Evolutionary conservation across 2,888 invertebrate genomes (phyloP).

Genomic region (Fragum fragum): DNA sequence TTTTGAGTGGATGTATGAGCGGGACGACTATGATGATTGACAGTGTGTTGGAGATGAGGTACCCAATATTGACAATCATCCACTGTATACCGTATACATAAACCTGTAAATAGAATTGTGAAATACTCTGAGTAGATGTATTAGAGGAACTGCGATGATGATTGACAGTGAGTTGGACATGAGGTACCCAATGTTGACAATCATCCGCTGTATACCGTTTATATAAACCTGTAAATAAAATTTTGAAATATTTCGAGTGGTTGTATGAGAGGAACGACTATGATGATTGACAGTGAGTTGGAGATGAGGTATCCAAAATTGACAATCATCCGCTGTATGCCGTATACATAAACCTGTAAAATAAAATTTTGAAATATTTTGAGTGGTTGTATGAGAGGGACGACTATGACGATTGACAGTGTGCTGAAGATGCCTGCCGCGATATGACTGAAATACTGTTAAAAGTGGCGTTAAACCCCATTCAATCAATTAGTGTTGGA

Average conservation of each 20-base stretch:
- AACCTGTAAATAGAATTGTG: background rate
- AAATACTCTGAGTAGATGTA: too few relatives aligned
- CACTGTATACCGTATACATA: constrained; percentile 64
- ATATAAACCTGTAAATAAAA: constrained; percentile 24
- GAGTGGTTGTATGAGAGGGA: constrained; percentile 83
- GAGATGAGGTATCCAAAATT: constrained; percentile 37
- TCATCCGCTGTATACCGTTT: constrained; percentile 71
- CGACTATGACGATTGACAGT: constrained; percentile 79
- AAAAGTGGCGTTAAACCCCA: too few relatives aligned
- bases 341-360: too few relatives aligned
- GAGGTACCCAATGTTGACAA: constrained; percentile 51
- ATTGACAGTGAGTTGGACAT: constrained; percentile 36
- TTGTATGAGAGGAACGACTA: constrained; percentile 34
- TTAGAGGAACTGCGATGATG: constrained; percentile 35
- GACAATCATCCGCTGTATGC: too few relatives aligned
- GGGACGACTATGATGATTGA: constrained; percentile 82
- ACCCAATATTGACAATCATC: constrained; percentile 78
- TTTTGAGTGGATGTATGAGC: constrained; percentile 81
- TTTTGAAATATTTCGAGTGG: too few relatives aligned
- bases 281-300: too few relatives aligned
- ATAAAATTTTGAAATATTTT: constrained; percentile 61
- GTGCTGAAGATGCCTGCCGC: constrained; percentile 78
- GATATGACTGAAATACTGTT: too few relatives aligned
- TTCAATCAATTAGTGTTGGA: too few relatives aligned
- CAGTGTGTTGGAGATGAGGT: constrained; percentile 76